Evolutionary conservation across 2,888 invertebrate species (phyloP).

Genomic region (Hofmannophila pseudospretella): DNA sequence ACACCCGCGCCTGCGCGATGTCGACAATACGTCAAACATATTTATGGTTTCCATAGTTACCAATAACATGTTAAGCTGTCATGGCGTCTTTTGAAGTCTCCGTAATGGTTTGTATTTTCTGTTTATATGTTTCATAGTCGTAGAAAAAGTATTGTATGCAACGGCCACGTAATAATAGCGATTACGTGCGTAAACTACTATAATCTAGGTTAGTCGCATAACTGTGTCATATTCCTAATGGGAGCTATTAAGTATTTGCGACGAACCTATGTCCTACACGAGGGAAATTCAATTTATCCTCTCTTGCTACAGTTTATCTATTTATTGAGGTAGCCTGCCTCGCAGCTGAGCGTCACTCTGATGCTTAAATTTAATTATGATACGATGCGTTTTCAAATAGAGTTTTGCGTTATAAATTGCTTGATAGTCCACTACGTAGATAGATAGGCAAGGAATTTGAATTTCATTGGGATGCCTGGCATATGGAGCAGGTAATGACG

Average conservation of each 20-base stretch:
- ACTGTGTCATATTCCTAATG: constrained; percentile 32
- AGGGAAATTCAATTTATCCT: constrained; percentile 24
- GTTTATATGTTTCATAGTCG: no score
- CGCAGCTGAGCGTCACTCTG: neutral
- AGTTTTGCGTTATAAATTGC: neutral
- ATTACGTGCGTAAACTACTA: no score
- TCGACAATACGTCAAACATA: no score
- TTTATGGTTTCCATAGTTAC: no score
- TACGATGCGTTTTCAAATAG: neutral
- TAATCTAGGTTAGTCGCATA: no score
- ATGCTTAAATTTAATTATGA: constrained; percentile 1
- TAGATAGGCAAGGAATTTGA: no score
- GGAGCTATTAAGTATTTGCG: constrained; percentile 32
- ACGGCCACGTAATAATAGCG: no score
- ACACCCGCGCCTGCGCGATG: no score
- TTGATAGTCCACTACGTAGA: neutral
- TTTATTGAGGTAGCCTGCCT: constrained; percentile 19
- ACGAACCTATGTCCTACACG: constrained; percentile 32
- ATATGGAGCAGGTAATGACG: constrained; percentile 8
- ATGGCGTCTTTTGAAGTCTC: no score
- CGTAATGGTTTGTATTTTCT: no score
- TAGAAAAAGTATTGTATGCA: no score
- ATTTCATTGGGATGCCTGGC: constrained; percentile 4
- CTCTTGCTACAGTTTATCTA: constrained; percentile 40
- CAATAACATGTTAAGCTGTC: no score